Conservation (phyloP, 2,888 invertebrate genomes). For the Ochropleura plecta region DNA sequence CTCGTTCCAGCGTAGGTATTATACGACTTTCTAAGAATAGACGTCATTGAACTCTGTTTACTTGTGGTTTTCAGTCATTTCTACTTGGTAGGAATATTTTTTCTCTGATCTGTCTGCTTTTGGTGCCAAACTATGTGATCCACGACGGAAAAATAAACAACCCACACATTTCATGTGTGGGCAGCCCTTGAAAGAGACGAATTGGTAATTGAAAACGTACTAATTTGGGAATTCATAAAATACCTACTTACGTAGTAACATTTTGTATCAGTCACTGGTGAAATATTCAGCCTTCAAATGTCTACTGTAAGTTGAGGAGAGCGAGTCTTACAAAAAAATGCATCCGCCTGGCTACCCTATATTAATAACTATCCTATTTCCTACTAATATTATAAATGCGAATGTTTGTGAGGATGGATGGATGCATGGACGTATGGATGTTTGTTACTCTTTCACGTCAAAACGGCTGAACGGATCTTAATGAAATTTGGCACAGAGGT, state of each 20-base stretch:
- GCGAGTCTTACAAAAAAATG: neutral
- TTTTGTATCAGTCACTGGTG: neutral
- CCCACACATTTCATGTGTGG: neutral
- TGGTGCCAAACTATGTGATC: conserved; percentile 28
- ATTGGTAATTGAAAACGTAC: conserved; percentile 2
- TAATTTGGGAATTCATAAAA: conserved; percentile 6
- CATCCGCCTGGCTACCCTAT: neutral
- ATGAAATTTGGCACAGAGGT: too few relatives aligned
- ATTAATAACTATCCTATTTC: too few relatives aligned
- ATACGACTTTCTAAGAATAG: conserved; percentile 78
- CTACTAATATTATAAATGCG: too few relatives aligned
- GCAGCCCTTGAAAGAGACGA: conserved; percentile 7
- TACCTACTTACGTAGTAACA: too few relatives aligned
- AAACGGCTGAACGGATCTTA: too few relatives aligned
- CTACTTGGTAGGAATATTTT: neutral
- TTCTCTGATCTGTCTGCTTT: neutral
- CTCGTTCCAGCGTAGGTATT: conserved; percentile 57
- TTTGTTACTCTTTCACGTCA: too few relatives aligned
- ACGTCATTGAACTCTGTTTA: conserved; percentile 77
- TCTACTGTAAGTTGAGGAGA: neutral
- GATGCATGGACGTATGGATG: too few relatives aligned
- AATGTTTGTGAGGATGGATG: too few relatives aligned
- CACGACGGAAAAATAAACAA: neutral
- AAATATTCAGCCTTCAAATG: neutral
- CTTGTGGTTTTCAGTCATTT: conserved; percentile 32